Evolutionary conservation across 2,113 vertebrate genomes (phyloP), one percentile per base, ranked within the genome.

Genomic region (Craseonycteris thonglongyai): DNA sequence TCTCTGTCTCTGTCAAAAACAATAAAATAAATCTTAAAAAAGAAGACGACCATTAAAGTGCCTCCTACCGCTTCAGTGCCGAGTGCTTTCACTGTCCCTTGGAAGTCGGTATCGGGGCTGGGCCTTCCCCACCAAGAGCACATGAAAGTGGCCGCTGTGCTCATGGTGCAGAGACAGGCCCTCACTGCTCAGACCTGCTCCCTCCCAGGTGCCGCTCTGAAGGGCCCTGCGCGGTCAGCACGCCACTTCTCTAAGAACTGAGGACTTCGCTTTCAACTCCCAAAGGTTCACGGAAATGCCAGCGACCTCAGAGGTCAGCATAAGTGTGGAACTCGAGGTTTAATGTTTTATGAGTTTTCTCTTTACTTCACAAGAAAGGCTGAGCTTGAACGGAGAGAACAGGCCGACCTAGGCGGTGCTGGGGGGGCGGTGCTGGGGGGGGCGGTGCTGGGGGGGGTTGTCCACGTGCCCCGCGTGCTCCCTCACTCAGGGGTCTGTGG

Each of bases 31-130:
- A n/a, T n/a, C n/a, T n/a, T n/a, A n/a, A n/a, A n/a, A n/a, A n/a
- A n/a, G n/a, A n/a, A n/a, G n/a, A n/a, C n/a, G n/a, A n/a, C n/a
- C 94, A 91, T 97, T 98, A 96, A 98, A 97, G 98, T 88, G 91
- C 85, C 95, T 97, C 93, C 97, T 91, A 79, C 0, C 3, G 81
- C 88, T 92, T 80, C 84, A 79, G 80, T 51, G 12, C n/a, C 69
- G 6, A 66, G 54, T 58, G 91, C 91, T 7, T 0, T 93, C 94
- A 80, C 88, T 90, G 92, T 97, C 97, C 96, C 97, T 96, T 72
- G 88, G 71, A 96, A 92, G 96, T 94, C 58, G 97, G 74, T 85
- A 35, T 96, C 96, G 88, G 93, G 97, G 95, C 92, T 71, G 71
- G 15, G 83, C 84, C 91, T 93, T 98, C 95, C 97, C 98, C 97